Evolutionary conservation across 2,797 vertebrate genomes (phyloP).

Genomic region (Sebastes baramenuke): DNA sequence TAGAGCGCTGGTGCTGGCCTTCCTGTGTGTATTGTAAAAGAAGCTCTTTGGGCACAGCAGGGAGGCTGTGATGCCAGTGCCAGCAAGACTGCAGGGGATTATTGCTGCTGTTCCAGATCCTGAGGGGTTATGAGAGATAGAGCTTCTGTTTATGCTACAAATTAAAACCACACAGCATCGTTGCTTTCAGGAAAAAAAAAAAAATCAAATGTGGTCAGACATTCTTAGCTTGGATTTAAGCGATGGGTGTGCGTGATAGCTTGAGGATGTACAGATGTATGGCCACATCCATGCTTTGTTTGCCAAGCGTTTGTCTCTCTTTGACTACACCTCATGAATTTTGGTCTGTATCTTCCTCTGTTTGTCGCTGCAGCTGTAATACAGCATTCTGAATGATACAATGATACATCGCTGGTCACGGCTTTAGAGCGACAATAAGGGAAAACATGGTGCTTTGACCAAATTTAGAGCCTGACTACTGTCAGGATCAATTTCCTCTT

Average conservation of each 20-base stretch:
- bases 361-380: neutral
- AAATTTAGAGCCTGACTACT: neutral
- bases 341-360: neutral
- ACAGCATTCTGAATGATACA: neutral
- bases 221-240: conserved; percentile 9
- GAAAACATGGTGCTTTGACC: neutral
- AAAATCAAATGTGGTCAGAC: neutral
- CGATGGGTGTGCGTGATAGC: neutral
- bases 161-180: conserved; percentile 36
- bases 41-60: conserved; percentile 48
- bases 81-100: conserved; percentile 55
- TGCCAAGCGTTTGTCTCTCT: conserved; percentile 21
- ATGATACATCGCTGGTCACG: neutral
- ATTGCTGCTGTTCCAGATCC: conserved; percentile 49
- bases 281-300: conserved; percentile 18
- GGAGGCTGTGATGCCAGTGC: conserved; percentile 44
- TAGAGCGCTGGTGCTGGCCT: conserved; percentile 20
- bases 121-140: conserved; percentile 9
- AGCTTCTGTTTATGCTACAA: conserved; percentile 41
- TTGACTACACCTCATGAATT: conserved; percentile 16
- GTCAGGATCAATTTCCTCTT: neutral
- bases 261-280: conserved; percentile 21
- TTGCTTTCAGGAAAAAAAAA: neutral
- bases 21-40: conserved; percentile 29
- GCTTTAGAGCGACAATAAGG: neutral